Evolutionary conservation across 2,797 vertebrate species (phyloP).

Genomic region (Bradypodion pumilum): DNA sequence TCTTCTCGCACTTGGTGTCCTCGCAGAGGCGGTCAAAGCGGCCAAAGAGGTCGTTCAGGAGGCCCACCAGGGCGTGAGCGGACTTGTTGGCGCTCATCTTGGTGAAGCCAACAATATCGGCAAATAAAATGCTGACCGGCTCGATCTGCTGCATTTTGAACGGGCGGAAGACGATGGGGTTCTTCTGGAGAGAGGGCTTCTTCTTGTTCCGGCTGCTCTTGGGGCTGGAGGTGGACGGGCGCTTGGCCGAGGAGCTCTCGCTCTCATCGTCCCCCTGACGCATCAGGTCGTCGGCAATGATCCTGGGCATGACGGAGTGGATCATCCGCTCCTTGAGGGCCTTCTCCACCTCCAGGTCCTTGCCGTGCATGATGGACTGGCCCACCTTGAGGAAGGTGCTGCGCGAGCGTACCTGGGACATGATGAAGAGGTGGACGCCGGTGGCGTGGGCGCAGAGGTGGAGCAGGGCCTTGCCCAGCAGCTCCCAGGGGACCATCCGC

Average conservation of each 20-base stretch:
- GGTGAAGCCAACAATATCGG: conserved; percentile 97
- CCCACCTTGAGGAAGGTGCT: conserved; percentile 99
- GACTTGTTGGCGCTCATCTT: conserved; percentile 99
- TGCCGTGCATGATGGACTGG: conserved; percentile 98
- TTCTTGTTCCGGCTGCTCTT: conserved; percentile 89
- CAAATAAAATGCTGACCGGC: conserved; percentile 95
- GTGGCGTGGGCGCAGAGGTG: conserved; percentile 93
- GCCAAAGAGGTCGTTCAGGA: conserved; percentile 96
- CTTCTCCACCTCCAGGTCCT: conserved; percentile 98
- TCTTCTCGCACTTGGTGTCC: conserved; percentile 95
- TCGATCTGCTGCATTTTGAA: conserved; percentile 98
- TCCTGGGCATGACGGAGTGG: conserved; percentile 96
- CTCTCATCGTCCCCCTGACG: conserved; percentile 97
- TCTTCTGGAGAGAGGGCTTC: conserved; percentile 94
- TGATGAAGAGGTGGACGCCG: conserved; percentile 94
- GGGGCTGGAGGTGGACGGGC: conserved; percentile 85
- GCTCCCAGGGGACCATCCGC: conserved; percentile 82
- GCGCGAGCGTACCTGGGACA: conserved; percentile 96
- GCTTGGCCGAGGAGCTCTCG: conserved; percentile 82
- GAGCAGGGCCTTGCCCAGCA: conserved; percentile 87
- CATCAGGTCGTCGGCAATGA: conserved; percentile 94
- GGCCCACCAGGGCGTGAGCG: conserved; percentile 93
- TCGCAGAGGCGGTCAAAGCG: conserved; percentile 96
- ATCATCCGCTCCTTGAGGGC: conserved; percentile 99
- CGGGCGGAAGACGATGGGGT: conserved; percentile 93